Evolutionary conservation across 2,797 vertebrate species (phyloP).

Genomic region (Eulemur coronatus): DNA sequence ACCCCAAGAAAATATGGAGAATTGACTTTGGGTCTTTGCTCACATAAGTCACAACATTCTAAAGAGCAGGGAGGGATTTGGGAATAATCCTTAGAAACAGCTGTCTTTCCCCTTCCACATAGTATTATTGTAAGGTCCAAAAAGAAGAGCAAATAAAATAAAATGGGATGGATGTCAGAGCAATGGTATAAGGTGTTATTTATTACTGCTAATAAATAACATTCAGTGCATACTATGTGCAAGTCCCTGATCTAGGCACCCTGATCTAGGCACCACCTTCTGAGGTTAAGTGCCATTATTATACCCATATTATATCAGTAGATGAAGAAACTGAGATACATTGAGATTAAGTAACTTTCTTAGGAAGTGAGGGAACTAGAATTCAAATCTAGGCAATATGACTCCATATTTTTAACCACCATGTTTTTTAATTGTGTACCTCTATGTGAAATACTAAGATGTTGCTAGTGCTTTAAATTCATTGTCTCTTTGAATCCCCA

Average conservation of each 20-base stretch:
- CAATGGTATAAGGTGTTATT: not conserved
- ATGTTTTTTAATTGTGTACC: not conserved
- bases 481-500: not conserved
- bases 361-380: not conserved
- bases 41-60: constrained; percentile 29
- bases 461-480: not conserved
- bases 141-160: not conserved
- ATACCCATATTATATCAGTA: not conserved
- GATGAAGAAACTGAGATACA: not conserved
- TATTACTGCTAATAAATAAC: not conserved
- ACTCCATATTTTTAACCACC: not conserved
- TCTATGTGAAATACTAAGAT: not conserved
- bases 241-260: not conserved
- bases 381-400: not conserved
- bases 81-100: constrained; percentile 36
- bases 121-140: not conserved
- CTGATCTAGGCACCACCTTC: not conserved
- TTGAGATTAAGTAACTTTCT: not conserved
- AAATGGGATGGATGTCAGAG: not conserved
- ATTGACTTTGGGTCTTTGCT: constrained; percentile 25
- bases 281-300: not conserved
- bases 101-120: not conserved
- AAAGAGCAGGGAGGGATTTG: constrained; percentile 27
- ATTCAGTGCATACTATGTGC: not conserved
- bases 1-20: constrained; percentile 51